Base-by-base conservation (phyloP, 2,113 vertebrate genomes). In the Mobula hypostoma region DNA sequence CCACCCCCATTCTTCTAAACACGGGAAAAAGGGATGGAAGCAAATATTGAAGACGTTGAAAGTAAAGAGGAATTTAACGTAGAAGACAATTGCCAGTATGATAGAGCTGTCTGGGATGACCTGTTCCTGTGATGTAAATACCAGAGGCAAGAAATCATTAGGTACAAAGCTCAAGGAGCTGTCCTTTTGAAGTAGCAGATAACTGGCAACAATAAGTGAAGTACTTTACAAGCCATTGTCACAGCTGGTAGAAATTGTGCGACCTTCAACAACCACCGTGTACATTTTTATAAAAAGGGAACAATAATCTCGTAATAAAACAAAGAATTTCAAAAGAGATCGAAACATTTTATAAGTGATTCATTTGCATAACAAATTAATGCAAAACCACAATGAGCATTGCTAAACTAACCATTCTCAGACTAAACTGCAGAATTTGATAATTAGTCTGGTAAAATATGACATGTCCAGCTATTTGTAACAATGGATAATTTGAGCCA, bases 401-500 rank as follows among this genome's bases (percentile, higher is more conserved):
- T 74, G 66, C 90, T 74, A 68, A 93, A 48, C 21, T 11, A 2
- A 27, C 21, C 40, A 72, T 92, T 92, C 70, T 40, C 66, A 91
- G 68, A 36, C n/a, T n/a, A 76, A 48, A 93, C 68, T 48, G 63
- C 19, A 12, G 36, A 32, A 72, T 74, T 74, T 15, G 36, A 27
- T 56, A 93, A 93, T 76, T 76, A 66, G 68, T 15, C 36, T 56
- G 91, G 70, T 27, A 93, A 68, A 93, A 93, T 93, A 48, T 74
- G 72, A 76, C 72, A 76, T 29, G 21, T 74, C 66, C 27, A 74
- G 36, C 70, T 93, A 7, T 93, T 93, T 93, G 24, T 19, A 48
- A 74, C 91, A 93, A 56, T 93, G 36, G 70, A 74, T 74, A 72
- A 93, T 93, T 74, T 93, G 32, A 93, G 40, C 36, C 91, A 74